Evolutionary conservation across 1,140 invertebrate species (phyloP).

Genomic region (Panulirus ornatus): DNA sequence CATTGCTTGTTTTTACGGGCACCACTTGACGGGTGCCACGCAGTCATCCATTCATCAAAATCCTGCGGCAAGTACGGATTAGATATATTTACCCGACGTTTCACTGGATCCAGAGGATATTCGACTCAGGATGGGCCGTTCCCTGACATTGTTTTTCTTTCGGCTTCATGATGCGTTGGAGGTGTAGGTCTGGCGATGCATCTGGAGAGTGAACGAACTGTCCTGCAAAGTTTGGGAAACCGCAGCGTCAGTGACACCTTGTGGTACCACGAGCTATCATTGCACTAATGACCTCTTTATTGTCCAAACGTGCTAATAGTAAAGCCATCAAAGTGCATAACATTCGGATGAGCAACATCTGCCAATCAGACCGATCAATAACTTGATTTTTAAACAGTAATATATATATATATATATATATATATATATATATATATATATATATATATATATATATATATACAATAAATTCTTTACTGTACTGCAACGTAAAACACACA

Average conservation of each 20-base stretch:
- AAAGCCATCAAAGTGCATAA: not conserved
- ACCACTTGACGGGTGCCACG: slow-evolving; percentile 23
- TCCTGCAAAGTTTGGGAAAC: not conserved
- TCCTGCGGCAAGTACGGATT: not conserved
- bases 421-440: slow-evolving; percentile 33
- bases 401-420: slow-evolving; percentile 33
- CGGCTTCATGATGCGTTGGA: not conserved
- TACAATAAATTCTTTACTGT: too few relatives aligned
- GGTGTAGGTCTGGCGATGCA: not conserved
- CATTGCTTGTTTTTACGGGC: slow-evolving; percentile 19
- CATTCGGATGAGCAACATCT: not conserved
- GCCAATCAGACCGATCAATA: not conserved
- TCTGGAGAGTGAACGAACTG: not conserved
- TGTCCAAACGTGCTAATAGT: not conserved
- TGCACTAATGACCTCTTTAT: slow-evolving; percentile 2
- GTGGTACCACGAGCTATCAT: slow-evolving; percentile 7
- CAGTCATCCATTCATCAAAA: slow-evolving; percentile 20
- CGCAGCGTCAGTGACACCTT: not conserved
- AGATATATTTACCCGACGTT: too few relatives aligned
- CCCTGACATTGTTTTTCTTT: not conserved
- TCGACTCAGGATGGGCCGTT: not conserved
- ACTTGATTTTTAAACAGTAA: not conserved
- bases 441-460: slow-evolving; percentile 8
- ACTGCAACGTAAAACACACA: too few relatives aligned
- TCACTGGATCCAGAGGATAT: too few relatives aligned